These are phyloP conservation scores for Himalopsyche anomala DNA, from an alignment of 2,888 invertebrate genomes.

Conservation along the genomic window DNA sequence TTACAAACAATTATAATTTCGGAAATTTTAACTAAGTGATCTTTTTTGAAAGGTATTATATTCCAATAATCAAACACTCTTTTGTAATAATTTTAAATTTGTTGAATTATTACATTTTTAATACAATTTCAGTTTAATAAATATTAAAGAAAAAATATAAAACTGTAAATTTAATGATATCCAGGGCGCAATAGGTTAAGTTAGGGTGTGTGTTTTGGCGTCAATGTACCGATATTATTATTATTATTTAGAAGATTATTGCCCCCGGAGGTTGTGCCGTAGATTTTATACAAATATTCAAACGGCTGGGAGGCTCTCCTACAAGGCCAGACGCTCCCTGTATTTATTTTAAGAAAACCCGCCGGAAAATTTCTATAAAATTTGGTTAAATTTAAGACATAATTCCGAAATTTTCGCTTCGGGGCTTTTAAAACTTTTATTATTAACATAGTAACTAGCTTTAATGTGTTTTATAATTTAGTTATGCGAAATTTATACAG, in stretches of 20 bases:
- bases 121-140: no score
- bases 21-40: no score
- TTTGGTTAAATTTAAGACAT: slow-evolving; percentile 4
- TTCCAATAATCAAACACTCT: no score
- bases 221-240: slow-evolving; percentile 14
- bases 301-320: slow-evolving; percentile 6
- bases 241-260: slow-evolving; percentile 12
- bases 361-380: slow-evolving; percentile 1
- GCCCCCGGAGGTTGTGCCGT: neutral
- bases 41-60: no score
- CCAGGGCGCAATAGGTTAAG: neutral
- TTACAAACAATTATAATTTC: no score
- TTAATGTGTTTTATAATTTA: no score
- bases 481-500: no score
- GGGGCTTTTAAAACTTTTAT: neutral
- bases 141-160: no score
- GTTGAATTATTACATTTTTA: no score
- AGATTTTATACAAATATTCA: neutral
- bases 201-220: neutral
- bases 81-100: no score
- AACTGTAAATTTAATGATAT: neutral
- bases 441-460: no score
- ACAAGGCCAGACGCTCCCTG: slow-evolving; percentile 16
- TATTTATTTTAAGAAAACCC: slow-evolving; percentile 5
- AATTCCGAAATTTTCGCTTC: neutral